Evolutionary conservation across 23 tunicate genomes (phyloP), one percentile per base, ranked within the genome.

Genomic region (Botrylloides violaceus): DNA sequence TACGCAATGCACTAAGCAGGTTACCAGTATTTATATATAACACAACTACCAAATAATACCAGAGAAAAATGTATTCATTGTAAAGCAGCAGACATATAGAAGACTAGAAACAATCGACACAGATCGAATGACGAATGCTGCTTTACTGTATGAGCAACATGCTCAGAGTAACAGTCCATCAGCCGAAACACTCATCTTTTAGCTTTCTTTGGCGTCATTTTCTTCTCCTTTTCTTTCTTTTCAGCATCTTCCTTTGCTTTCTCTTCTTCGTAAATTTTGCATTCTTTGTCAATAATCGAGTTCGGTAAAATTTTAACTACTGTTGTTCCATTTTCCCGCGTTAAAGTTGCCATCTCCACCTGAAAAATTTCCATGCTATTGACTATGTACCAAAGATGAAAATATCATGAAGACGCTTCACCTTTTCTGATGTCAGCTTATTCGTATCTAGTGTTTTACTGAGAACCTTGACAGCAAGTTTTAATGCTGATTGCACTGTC

Each of bases 381-480:
- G 53, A 7, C 53, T 43, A 9, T 43, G 15, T 15, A 43, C 12
- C 15, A 43, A 9, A 43, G 53, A 15, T n/a, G n/a, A n/a, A n/a
- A n/a, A n/a, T n/a, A n/a, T n/a, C n/a, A n/a, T n/a, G n/a, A n/a
- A n/a, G n/a, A n/a, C n/a, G n/a, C n/a, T n/a, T n/a, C n/a, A 84
- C 92, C 79, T 83, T 76, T 31, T 91, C 98, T n/a, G 92, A 80
- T 29, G 85, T 92, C 28, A 92, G 83, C 56, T 85, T 92, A 53
- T 85, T 85, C 7, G 98, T 92, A 61, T 92, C 98, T 15, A 92
- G 72, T 29, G 98, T 92, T 58, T 92, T 92, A 71, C 92, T 85
- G 56, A 92, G 65, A 64, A 92, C 92, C 62, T 81, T 92, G 24
- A 92, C 60, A 22, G 98, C 98, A 6, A 92, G 80, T 36, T 85